Conservation (phyloP, 2,113 vertebrate genomes). For the Sapayoa aenigma region DNA sequence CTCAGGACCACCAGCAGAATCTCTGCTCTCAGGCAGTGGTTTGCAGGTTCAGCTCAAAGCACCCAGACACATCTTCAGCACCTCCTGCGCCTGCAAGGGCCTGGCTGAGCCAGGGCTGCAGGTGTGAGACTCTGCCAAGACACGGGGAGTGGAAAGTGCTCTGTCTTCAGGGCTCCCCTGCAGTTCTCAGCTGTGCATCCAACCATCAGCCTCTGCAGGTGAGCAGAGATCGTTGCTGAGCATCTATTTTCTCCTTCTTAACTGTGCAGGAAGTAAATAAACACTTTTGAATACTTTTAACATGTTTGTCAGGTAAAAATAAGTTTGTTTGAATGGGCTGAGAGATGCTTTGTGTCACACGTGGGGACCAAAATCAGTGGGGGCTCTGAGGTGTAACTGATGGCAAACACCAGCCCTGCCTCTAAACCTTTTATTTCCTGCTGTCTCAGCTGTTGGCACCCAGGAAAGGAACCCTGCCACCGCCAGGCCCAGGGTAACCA, state of each 20-base stretch:
- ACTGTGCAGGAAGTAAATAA: slow-evolving; percentile 40
- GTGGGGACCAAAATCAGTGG: background rate
- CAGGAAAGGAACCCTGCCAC: background rate
- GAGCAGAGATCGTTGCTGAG: slow-evolving; percentile 50
- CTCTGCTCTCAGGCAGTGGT: background rate
- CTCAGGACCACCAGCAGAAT: background rate
- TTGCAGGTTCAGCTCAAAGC: background rate
- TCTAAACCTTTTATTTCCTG: background rate
- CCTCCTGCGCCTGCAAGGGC: background rate
- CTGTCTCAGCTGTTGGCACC: background rate
- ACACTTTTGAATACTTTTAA: background rate
- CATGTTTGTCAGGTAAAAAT: background rate
- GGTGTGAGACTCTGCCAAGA: background rate
- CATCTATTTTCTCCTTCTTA: background rate
- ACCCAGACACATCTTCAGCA: background rate
- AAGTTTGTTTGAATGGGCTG: background rate
- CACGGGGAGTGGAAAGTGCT: background rate
- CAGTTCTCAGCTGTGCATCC: slow-evolving; percentile 19
- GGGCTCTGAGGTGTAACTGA: background rate
- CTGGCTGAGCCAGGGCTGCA: background rate
- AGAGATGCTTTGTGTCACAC: background rate
- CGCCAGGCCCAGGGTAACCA: background rate
- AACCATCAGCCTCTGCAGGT: slow-evolving; percentile 39
- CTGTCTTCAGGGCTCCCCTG: background rate
- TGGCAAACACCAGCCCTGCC: background rate